These are phyloP conservation scores for Datnioides undecimradiatus DNA, from an alignment of 2,113 vertebrate species.

Conservation along the genomic window DNA sequence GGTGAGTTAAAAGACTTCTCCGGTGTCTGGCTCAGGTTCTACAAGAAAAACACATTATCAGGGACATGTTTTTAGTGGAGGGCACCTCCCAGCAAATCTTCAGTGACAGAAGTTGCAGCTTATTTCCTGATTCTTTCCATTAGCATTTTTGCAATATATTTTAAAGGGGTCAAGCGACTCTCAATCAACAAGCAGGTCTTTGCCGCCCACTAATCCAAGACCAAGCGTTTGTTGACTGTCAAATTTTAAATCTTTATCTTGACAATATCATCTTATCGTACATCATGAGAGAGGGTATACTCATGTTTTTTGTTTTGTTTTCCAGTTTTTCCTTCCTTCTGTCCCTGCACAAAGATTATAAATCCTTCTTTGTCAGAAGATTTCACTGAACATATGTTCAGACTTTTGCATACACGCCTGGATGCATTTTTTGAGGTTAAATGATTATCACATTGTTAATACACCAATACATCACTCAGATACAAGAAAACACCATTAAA, in stretches of 20 bases:
- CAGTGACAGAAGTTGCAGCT: slow-evolving; percentile 66
- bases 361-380: slow-evolving; percentile 75
- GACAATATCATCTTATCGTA: slow-evolving; percentile 51
- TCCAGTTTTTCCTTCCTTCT: slow-evolving; percentile 34
- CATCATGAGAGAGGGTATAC: slow-evolving; percentile 5
- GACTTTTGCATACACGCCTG: slow-evolving; percentile 51
- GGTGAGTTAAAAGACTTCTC: slow-evolving; percentile 82
- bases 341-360: slow-evolving; percentile 64
- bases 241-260: slow-evolving; percentile 73
- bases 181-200: slow-evolving; percentile 34
- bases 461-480: slow-evolving; percentile 80
- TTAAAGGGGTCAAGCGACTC: slow-evolving; percentile 51
- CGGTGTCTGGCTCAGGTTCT: slow-evolving; percentile 82
- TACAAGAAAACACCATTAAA: slow-evolving; percentile 85
- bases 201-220: slow-evolving; percentile 67
- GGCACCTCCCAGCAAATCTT: slow-evolving; percentile 63
- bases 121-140: slow-evolving; percentile 57
- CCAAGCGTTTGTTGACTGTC: slow-evolving; percentile 50
- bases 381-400: slow-evolving; percentile 80
- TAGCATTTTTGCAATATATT: slow-evolving; percentile 57
- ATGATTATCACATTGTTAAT: slow-evolving; percentile 85
- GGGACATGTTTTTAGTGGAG: slow-evolving; percentile 56
- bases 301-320: slow-evolving; percentile 52
- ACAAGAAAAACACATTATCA: slow-evolving; percentile 79
- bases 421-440: slow-evolving; percentile 79